A percentile compares a stretch with the other conserved stretches of the same genome.
Evolutionary conservation across 2,113 vertebrate genomes (phyloP).

Genomic region (Ondatra zibethicus): DNA sequence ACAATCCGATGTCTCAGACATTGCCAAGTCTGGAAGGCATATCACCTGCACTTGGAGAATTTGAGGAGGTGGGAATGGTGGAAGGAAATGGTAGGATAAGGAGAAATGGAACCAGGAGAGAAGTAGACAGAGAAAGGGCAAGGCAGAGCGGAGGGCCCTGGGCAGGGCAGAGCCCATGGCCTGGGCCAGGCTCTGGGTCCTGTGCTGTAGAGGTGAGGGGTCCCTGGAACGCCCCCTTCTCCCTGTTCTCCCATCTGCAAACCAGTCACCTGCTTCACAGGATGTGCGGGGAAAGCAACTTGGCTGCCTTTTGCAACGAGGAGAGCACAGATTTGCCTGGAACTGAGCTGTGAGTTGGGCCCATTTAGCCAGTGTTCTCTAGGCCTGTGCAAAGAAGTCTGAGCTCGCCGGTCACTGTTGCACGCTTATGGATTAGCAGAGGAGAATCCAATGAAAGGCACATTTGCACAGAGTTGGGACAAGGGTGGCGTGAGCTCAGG

Average conservation of each 20-base stretch:
- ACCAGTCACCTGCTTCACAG: no score
- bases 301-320: neutral
- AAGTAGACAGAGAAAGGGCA: neutral
- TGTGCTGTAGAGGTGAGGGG: accelerated
- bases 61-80: neutral
- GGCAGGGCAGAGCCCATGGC: neutral
- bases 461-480: neutral
- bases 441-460: neutral
- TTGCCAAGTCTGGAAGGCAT: no score
- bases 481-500: neutral
- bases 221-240: neutral
- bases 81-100: neutral
- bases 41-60: neutral
- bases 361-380: neutral
- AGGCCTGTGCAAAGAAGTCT: neutral
- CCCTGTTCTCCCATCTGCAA: neutral
- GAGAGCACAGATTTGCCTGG: neutral
- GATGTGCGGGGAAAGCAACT: neutral
- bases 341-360: neutral
- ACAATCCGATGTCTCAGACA: neutral
- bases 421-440: neutral
- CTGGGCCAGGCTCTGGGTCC: neutral
- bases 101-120: neutral
- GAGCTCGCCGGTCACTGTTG: no score
- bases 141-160: neutral